phyloP scores from a whole-genome alignment of 2,888 invertebrate species.

The Onthophagus sagittarius region DNA sequence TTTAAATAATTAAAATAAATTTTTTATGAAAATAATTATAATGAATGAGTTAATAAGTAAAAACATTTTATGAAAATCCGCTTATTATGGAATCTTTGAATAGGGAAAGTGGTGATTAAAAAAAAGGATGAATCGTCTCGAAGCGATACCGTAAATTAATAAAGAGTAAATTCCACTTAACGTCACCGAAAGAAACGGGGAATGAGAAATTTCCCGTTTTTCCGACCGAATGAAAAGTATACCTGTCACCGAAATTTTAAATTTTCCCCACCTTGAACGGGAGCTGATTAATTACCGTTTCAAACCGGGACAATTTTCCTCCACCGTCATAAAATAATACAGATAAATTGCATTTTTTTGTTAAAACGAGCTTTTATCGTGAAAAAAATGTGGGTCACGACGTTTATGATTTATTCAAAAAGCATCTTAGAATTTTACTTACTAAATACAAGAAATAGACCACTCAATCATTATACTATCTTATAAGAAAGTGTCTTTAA shows the following conservation, averaged over 20 bases:
- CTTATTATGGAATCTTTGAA: not conserved
- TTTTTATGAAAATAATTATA: no score
- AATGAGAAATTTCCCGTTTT: conserved; percentile 2
- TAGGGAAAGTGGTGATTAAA: not conserved
- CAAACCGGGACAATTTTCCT: not conserved
- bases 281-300: not conserved
- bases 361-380: no score
- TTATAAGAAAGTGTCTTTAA: no score
- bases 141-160: conserved; percentile 11
- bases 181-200: not conserved
- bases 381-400: no score
- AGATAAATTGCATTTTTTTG: not conserved
- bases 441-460: no score
- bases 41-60: not conserved
- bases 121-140: not conserved
- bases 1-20: no score
- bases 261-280: not conserved
- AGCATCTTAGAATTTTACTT: no score
- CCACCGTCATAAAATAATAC: not conserved
- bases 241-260: conserved; percentile 1
- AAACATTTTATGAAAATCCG: not conserved
- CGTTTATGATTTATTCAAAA: no score
- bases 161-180: conserved; percentile 12
- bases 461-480: no score
- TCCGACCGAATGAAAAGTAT: conserved; percentile 5